Percentiles rank a stretch among this genome's conserved stretches.
Conservation (phyloP, 2,113 vertebrate genomes). For the Anguilla japonica region DNA sequence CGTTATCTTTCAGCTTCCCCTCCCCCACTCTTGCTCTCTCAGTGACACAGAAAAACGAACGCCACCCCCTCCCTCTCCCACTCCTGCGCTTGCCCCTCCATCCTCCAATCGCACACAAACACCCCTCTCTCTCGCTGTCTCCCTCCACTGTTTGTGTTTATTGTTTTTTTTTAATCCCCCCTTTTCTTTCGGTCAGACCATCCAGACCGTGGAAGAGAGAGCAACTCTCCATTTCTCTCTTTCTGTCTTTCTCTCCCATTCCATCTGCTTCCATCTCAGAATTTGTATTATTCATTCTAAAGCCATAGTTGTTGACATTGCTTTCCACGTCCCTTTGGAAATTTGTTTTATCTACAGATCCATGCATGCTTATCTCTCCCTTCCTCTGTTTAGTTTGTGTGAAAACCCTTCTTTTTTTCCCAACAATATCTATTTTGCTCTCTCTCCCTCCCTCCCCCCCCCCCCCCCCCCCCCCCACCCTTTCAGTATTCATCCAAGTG, state of each 20-base stretch:
- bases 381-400: constrained; percentile 16
- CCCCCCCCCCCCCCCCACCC: background rate
- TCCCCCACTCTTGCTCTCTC: constrained; percentile 61
- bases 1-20: constrained; percentile 59
- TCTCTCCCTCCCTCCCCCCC: constrained; percentile 17
- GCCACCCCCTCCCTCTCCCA: constrained; percentile 51
- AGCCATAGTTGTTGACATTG: constrained; percentile 40
- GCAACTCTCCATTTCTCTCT: constrained; percentile 19
- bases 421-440: constrained; percentile 54
- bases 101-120: constrained; percentile 57
- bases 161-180: constrained; percentile 31
- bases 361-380: constrained; percentile 41
- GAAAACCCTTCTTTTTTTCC: constrained; percentile 54
- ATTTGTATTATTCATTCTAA: constrained; percentile 29
- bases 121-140: constrained; percentile 43
- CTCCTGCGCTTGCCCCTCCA: constrained; percentile 43
- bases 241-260: background rate
- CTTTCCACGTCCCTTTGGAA: constrained; percentile 52
- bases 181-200: constrained; percentile 26
- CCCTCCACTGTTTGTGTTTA: constrained; percentile 35
- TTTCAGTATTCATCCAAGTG: constrained; percentile 46
- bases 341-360: constrained; percentile 57
- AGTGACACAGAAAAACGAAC: constrained; percentile 73
- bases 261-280: constrained; percentile 22
- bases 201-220: constrained; percentile 16